Evolutionary conservation across 2,113 vertebrate genomes (phyloP), one percentile per base, ranked within the genome.

Genomic region (Mionectes macconnelli): DNA sequence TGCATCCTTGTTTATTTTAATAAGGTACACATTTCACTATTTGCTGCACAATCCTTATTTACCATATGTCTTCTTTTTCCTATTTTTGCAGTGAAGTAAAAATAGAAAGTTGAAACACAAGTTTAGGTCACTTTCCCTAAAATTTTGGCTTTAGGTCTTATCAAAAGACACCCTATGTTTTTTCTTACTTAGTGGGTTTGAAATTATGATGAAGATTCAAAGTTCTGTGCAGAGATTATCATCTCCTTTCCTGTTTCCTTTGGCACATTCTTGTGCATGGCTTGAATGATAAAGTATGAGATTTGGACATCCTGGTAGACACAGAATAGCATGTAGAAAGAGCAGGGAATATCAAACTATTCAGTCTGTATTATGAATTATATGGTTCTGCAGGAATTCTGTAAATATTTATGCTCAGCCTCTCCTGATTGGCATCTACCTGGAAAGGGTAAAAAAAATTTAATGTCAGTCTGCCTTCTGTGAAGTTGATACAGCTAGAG

Each of bases 401-500:
- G 30, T 91, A 40, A 91, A 64, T 85, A 63, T 79, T 95, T 88
- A 76, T 60, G 40, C 22, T 70, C 35, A 47, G 16, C 47, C 76
- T 20, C 63, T 90, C 94, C 64, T 89, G 89, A 93, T 35, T 64
- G 62, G 52, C 44, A 69, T 85, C 67, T 89, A 33, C 30, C 64
- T 88, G 53, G 45, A 95, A 92, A 94, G 42, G 35, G 30, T 87
- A 77, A 92, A 96, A 94, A 84, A 82, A 73, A 49, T 30, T 73
- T 73, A 77, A 89, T 0, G 0, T 76, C 44, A 44, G 8, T 42
- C n/a, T 90, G 35, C 39, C 39, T 76, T 67, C 30, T 83, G 39
- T 76, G 50, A 76, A 90, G 64, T 15, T 53, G 72, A 77, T 94
- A 87, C 45, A 79, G 80, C 30, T 50, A 91, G 94, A 84, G 23